Evolutionary conservation across 2,797 vertebrate species (phyloP), one percentile per base, ranked within the genome.

Genomic region (Enoplosus armatus): DNA sequence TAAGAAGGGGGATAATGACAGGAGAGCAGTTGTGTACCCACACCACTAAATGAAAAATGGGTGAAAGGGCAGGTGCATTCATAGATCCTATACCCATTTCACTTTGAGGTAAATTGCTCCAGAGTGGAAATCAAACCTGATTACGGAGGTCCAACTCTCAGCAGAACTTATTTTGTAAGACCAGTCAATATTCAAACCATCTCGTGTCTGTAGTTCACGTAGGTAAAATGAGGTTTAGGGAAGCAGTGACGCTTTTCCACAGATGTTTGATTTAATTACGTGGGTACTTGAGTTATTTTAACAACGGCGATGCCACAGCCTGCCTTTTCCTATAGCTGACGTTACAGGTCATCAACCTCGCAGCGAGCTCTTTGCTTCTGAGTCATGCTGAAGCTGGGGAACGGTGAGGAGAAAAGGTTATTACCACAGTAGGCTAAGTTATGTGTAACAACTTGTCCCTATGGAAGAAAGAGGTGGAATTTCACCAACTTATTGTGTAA

Each of bases 401-500:
- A 68, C 31, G 3, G 65, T 35, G 33, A 75, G 37, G 16, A 58
- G 29, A 63, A 76, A 81, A 65, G 50, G 64, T 83, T 67, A 22
- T 55, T 60, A 59, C 72, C 66, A 51, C 82, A 75, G 43, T 58
- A 39, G 48, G 58, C 56, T 51, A 59, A 76, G n/a, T 53, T 75
- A 59, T 88, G 83, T 76, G 83, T 79, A 82, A 82, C 66, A 77
- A 60, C 80, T 72, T 74, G 63, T 83, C 69, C 70, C 35, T 80
- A 53, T 61, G 76, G 59, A 82, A 76, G 62, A 66, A 88, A 81
- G 61, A 75, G 43, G 74, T 81, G 80, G 83, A 88, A 85, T 80
- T 90, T 82, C 43, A 76, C 80, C 72, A 76, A 75, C 72, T 80
- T 76, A 68, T 93, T 94, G 89, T 89, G 76, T 92, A 92, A 93